Base-by-base conservation (phyloP, 1,140 invertebrate species). In the Ostrea edulis region DNA sequence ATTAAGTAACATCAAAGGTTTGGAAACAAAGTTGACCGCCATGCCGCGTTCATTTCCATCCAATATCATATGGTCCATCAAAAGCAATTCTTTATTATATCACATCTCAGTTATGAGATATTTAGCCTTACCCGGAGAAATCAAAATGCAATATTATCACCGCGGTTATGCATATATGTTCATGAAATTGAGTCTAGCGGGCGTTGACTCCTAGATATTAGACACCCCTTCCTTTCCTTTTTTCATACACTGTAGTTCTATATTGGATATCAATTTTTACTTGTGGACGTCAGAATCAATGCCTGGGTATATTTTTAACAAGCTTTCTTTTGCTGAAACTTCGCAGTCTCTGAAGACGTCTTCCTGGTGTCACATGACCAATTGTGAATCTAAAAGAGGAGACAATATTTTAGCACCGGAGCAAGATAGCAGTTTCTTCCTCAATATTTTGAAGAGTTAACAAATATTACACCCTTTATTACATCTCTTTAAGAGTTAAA, bases 1-100 rank as follows among this genome's bases (percentile, higher is more conserved):
- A 77, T 77, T 77, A 77, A 35, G 68, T 77, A 77, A 77, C 68
- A 77, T 77, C 68, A 77, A 77, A 77, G 68, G 11, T 35, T 35
- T 25, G 7, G 25, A 77, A 29, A 77, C 68, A 77, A 77, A 77
- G 68, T 25, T 77, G 68, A 77, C 68, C 68, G 25, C 11, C 68
- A 77, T 77, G 35, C 35, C 9, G 25, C 25, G 22, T 25, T 77
- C 68, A 77, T 77, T 77, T 77, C 68, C 68, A 77, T 77, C 68
- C 25, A 77, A 77, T 77, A 77, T 77, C 68, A 77, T 77, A 77
- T 22, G 12, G 68, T 77, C 35, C 68, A 17, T 77, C 68, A 77
- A 25, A 77, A 12, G 68, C 25, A 35, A 14, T 77, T 77, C 68
- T 77, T 77, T 77, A 77, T 35, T 22, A 77, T 77, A 77, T 77